phyloP scores from a whole-genome alignment of 2,797 vertebrate species.

The Acipenser oxyrinchus region DNA sequence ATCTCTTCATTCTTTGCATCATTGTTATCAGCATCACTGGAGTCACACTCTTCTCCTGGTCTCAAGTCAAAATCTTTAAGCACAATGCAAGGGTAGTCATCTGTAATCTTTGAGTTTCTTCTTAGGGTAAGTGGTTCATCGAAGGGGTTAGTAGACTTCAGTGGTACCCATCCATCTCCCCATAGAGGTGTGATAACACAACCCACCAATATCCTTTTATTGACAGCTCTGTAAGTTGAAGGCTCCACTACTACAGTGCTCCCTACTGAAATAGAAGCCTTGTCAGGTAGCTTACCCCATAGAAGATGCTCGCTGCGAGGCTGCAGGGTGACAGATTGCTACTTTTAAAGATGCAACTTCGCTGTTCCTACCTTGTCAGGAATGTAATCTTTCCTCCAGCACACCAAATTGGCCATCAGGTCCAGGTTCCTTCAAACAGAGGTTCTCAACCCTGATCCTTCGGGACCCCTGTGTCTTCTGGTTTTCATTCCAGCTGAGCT shows the following conservation, averaged over 20 bases:
- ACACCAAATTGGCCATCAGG: no score
- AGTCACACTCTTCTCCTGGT: neutral
- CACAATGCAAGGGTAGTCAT: conserved; percentile 11
- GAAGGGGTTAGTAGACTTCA: no score
- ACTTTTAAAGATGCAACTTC: no score
- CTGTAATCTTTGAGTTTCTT: conserved; percentile 6
- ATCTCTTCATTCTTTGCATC: conserved; percentile 1
- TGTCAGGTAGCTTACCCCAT: conserved; percentile 18
- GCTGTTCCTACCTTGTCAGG: conserved; percentile 14
- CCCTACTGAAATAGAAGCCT: neutral
- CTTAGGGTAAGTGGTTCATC: conserved; percentile 7
- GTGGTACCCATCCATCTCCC: conserved; percentile 19
- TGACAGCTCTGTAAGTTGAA: neutral
- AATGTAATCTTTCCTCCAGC: no score
- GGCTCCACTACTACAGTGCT: conserved; percentile 20
- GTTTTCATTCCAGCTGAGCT: no score
- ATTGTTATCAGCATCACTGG: neutral
- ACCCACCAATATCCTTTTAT: conserved; percentile 17
- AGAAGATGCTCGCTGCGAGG: conserved; percentile 13
- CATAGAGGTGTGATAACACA: conserved; percentile 15
- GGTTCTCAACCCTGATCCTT: no score
- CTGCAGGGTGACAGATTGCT: conserved; percentile 16
- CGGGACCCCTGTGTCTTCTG: no score
- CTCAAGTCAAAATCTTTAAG: conserved; percentile 9
- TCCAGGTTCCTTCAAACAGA: no score